Evolutionary conservation across 64 coral and sea anemone species (phyloP).

Genomic region (Pocillopora verrucosa): DNA sequence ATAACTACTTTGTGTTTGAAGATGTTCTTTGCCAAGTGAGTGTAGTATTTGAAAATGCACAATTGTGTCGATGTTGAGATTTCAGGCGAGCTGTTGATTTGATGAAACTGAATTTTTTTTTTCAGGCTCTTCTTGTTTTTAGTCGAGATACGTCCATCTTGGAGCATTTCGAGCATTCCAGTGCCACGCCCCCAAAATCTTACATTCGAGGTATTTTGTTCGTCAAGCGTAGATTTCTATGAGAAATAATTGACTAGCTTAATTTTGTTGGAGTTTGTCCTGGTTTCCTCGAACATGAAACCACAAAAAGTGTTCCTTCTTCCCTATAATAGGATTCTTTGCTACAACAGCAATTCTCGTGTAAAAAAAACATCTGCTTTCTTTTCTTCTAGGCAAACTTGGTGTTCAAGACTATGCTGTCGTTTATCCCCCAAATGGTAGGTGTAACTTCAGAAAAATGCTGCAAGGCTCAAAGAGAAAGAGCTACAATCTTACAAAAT

Average conservation of each 20-base stretch:
- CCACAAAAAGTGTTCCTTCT: background rate
- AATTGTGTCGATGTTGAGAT: background rate
- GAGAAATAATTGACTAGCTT: background rate
- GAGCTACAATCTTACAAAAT: too few species aligned
- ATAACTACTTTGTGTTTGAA: conserved; percentile 99
- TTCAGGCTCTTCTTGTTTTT: conserved; percentile 83
- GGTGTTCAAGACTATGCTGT: conserved; percentile 92
- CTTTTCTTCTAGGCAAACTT: conserved; percentile 77
- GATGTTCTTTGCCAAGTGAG: conserved; percentile 94
- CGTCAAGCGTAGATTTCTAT: background rate
- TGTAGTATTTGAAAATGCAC: background rate
- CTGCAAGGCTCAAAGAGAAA: too few species aligned
- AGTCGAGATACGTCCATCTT: conserved; percentile 83
- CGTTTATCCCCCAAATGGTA: conserved; percentile 94
- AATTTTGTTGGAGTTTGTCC: too few species aligned
- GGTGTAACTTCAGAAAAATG: background rate
- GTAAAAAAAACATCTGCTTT: background rate
- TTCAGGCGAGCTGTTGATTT: background rate
- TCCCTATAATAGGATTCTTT: background rate
- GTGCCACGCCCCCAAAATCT: conserved; percentile 86
- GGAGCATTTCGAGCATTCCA: conserved; percentile 81
- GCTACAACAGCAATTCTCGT: too few species aligned
- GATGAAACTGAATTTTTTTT: background rate
- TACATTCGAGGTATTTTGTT: conserved; percentile 84
- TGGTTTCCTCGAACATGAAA: background rate